These are phyloP conservation scores for Onychomys torridus DNA, from an alignment of 2,797 vertebrate species.

Conservation along the genomic window DNA sequence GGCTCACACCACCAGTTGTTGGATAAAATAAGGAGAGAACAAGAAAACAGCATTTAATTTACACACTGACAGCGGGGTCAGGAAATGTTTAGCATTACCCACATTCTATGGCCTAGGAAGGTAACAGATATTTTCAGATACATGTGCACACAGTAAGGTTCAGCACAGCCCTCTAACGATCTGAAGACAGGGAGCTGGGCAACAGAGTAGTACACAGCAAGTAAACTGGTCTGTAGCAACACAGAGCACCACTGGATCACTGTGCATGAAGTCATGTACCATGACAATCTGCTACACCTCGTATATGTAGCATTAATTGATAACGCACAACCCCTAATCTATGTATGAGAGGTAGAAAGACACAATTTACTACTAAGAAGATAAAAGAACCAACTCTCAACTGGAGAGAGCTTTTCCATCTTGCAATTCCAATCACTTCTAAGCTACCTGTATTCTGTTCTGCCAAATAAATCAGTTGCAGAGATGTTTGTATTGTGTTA, in stretches of 20 bases:
- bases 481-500: conserved; percentile 29
- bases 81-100: not conserved
- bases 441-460: not conserved
- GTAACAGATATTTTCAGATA: not conserved
- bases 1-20: not conserved
- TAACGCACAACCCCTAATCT: conserved; percentile 7
- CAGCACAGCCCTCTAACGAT: not conserved
- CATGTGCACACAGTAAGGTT: not conserved
- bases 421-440: conserved; percentile 37
- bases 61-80: not conserved
- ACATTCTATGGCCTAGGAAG: not conserved
- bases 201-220: not conserved
- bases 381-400: conserved; percentile 31
- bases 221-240: not conserved
- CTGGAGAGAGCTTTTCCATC: not conserved
- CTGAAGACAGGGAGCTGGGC: not conserved
- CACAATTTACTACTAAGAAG: conserved; percentile 36
- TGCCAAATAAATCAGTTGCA: conserved; percentile 48
- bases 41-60: not conserved
- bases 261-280: not conserved
- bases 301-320: not conserved
- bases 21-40: not conserved
- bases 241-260: not conserved
- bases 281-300: not conserved
- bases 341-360: not conserved